Conservation (phyloP, 64 coral and sea anemone species). For the Porites lutea region DNA sequence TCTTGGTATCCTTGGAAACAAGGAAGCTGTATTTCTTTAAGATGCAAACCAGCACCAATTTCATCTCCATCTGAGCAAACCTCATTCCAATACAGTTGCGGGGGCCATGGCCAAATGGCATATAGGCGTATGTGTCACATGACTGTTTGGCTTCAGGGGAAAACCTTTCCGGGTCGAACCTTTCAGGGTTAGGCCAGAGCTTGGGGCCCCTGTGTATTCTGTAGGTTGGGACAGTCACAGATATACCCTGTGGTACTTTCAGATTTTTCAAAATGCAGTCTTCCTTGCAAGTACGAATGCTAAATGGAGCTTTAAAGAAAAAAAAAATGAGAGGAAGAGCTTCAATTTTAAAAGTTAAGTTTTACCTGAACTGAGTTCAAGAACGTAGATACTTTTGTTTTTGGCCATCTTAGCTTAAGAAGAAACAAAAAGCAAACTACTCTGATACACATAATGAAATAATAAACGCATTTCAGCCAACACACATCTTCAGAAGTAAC, state of each 20-base stretch:
- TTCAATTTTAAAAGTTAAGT: no score
- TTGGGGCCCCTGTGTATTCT: slow-evolving; percentile 42
- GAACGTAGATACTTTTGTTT: no score
- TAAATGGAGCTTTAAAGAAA: no score
- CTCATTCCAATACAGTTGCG: slow-evolving; percentile 42
- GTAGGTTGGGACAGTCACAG: slow-evolving; percentile 15
- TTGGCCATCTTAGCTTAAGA: no score
- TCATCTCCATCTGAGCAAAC: slow-evolving; percentile 36
- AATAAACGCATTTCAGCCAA: no score
- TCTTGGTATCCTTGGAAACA: slow-evolving; percentile 4
- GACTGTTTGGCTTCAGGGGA: slow-evolving; percentile 24
- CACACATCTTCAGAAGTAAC: no score
- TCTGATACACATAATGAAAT: no score
- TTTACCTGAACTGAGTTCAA: no score
- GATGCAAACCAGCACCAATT: slow-evolving; percentile 6
- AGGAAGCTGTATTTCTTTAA: slow-evolving; percentile 43
- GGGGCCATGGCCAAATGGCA: slow-evolving; percentile 30
- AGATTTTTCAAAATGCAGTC: slow-evolving; percentile 41
- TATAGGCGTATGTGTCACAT: slow-evolving; percentile 1
- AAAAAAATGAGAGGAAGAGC: no score
- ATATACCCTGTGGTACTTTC: slow-evolving; percentile 9
- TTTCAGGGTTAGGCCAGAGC: slow-evolving; percentile 3
- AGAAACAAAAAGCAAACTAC: no score
- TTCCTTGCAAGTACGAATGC: slow-evolving; percentile 19
- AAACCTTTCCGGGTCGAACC: slow-evolving; percentile 46